phyloP scores from a whole-genome alignment of 1,140 invertebrate genomes.

The Tetramorium alpestre region DNA sequence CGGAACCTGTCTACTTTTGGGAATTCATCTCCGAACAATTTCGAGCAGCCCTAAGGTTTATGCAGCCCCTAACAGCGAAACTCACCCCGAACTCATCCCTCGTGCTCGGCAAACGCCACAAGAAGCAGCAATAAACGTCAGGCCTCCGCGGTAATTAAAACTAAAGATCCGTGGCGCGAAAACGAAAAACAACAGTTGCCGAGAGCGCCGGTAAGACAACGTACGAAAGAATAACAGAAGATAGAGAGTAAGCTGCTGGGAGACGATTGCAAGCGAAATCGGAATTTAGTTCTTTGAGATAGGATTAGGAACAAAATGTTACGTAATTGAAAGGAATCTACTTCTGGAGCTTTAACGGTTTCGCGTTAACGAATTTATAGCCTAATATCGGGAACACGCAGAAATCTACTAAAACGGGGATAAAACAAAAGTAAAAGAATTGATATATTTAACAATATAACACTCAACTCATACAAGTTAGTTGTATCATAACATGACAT shows the following conservation, averaged over 20 bases:
- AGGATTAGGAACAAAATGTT: conserved; percentile 47
- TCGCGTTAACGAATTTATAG: conserved; percentile 50
- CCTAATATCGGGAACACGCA: conserved; percentile 11
- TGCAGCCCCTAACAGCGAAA: conserved; percentile 60
- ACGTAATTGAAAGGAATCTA: conserved; percentile 54
- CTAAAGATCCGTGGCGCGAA: conserved; percentile 82
- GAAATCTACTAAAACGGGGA: background rate
- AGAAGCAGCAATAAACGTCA: conserved; percentile 85
- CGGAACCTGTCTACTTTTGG: conserved; percentile 78
- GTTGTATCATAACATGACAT: conserved; percentile 7
- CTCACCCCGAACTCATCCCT: conserved; percentile 73
- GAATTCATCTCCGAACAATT: conserved; percentile 78
- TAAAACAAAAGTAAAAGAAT: background rate
- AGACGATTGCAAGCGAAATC: conserved; percentile 59
- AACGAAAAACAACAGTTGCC: conserved; percentile 81
- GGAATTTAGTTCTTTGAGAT: conserved; percentile 53
- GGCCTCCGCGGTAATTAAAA: conserved; percentile 83
- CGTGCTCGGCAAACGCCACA: conserved; percentile 75
- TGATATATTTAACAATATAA: background rate
- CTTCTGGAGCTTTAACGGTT: conserved; percentile 33
- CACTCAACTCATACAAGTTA: background rate
- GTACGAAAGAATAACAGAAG: conserved; percentile 66
- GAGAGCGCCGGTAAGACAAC: conserved; percentile 54
- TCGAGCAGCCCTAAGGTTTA: conserved; percentile 65
- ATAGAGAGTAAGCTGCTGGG: conserved; percentile 51